These are phyloP conservation scores for Silurus aristotelis DNA, from an alignment of 2,797 vertebrate genomes.

Conservation along the genomic window DNA sequence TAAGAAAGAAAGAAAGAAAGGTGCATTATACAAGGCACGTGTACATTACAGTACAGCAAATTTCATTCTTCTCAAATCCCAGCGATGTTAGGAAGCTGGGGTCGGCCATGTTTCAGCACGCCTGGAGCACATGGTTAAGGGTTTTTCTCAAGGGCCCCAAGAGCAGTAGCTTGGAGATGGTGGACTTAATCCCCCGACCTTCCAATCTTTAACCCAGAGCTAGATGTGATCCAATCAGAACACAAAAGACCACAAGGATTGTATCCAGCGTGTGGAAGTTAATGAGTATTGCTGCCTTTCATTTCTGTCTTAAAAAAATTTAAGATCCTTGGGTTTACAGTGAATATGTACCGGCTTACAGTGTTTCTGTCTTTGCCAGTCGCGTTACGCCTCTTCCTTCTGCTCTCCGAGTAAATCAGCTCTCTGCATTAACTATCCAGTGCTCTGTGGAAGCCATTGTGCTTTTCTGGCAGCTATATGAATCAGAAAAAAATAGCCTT, in stretches of 20 bases:
- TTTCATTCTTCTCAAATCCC: too few relatives aligned
- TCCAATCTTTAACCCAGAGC: too few relatives aligned
- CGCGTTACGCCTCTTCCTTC: constrained; percentile 14
- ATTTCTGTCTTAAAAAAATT: background rate
- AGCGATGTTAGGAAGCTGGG: too few relatives aligned
- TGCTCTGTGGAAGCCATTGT: constrained; percentile 45
- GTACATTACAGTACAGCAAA: too few relatives aligned
- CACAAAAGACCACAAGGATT: background rate
- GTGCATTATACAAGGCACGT: too few relatives aligned
- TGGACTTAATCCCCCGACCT: too few relatives aligned
- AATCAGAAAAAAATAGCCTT: constrained; percentile 36
- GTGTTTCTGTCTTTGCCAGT: constrained; percentile 13
- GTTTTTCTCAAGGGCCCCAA: too few relatives aligned
- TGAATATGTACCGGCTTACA: constrained; percentile 16
- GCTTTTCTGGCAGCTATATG: constrained; percentile 42
- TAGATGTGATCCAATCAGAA: background rate
- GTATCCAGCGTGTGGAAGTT: background rate
- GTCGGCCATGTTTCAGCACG: too few relatives aligned
- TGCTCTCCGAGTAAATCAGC: constrained; percentile 27
- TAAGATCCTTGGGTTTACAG: background rate
- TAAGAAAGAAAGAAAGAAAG: too few relatives aligned
- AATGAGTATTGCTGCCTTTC: background rate
- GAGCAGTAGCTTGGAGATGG: too few relatives aligned
- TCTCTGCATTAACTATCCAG: constrained; percentile 39
- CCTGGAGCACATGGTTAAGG: too few relatives aligned